These are phyloP conservation scores for Homarus americanus DNA, from an alignment of 1,140 invertebrate genomes.

Conservation along the genomic window DNA sequence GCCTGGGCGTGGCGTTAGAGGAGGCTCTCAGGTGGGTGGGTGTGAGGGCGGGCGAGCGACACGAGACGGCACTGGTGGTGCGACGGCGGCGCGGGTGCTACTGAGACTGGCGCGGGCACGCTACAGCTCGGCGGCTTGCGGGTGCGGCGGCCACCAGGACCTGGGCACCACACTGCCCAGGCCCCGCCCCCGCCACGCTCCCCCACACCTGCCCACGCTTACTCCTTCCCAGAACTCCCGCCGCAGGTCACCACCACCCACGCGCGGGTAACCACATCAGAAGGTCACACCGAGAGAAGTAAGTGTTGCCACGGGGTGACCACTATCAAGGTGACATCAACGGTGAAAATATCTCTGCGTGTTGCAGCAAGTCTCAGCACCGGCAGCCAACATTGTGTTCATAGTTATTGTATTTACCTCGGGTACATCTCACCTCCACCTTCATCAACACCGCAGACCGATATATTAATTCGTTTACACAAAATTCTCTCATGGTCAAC, in stretches of 20 bases:
- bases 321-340: constrained; percentile 21
- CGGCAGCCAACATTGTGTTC: not conserved
- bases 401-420: no score
- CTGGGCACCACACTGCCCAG: not conserved
- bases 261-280: constrained; percentile 24
- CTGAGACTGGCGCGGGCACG: constrained; percentile 38
- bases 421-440: no score
- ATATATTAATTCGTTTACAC: no score
- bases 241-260: constrained; percentile 24
- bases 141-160: constrained; percentile 19
- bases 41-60: constrained; percentile 66
- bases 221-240: constrained; percentile 61
- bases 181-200: constrained; percentile 27
- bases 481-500: no score
- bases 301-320: not conserved
- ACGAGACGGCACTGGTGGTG: constrained; percentile 39
- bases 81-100: constrained; percentile 50
- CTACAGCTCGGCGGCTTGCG: not conserved
- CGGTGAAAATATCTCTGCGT: constrained; percentile 27
- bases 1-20: constrained; percentile 31
- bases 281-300: constrained; percentile 23
- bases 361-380: not conserved
- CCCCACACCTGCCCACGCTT: constrained; percentile 57
- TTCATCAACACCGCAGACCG: no score
- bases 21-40: constrained; percentile 49